Base-by-base conservation (phyloP, 2,797 vertebrate genomes). In the Menidia menidia region DNA sequence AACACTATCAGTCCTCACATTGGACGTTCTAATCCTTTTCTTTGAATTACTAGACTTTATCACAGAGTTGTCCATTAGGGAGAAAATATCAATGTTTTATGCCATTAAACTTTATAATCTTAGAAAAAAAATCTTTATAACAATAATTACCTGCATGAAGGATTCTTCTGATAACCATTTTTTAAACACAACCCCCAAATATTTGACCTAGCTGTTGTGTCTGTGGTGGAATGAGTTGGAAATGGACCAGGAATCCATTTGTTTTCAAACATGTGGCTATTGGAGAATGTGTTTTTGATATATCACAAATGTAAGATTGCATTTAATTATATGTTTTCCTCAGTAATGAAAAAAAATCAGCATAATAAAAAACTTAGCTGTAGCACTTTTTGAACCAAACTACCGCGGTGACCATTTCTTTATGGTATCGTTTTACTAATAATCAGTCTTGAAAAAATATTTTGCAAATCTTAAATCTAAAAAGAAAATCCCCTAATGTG, bases 111-210 rank as follows among this genome's bases (percentile, higher is more conserved):
- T 67, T 74, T 19, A 47, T 75, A 63, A 82, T 78, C 79, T 71
- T 71, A 65, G 72, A 73, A 66, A 68, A 81, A 84, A 77, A 54
- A 52, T 48, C 35, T 83, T 82, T 81, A 88, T 79, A 85, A 80
- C 75, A 73, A 75, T 68, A 82, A 86, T 90, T 88, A 91, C 82
- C 73, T 50, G 79, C 88, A 71, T 75, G 71, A 75, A 68, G 76
- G 89, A 84, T 83, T 91, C 67, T 66, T 71, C 71, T 65, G 82
- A 89, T 88, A 83, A 74, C 83, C 77, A 15, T 59, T 65, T 80
- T 77, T 59, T 52, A 39, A 5, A 5, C 35, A 5, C 35, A 2
- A 39, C 35, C 3, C 35, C 35, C 35, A 39, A 87, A 80, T 87
- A 88, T 88, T 86, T 86, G 68, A 84, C 86, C 78, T 68, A 76